Evolutionary conservation across 2,113 vertebrate genomes (phyloP).

Genomic region (Pluvialis apricaria): DNA sequence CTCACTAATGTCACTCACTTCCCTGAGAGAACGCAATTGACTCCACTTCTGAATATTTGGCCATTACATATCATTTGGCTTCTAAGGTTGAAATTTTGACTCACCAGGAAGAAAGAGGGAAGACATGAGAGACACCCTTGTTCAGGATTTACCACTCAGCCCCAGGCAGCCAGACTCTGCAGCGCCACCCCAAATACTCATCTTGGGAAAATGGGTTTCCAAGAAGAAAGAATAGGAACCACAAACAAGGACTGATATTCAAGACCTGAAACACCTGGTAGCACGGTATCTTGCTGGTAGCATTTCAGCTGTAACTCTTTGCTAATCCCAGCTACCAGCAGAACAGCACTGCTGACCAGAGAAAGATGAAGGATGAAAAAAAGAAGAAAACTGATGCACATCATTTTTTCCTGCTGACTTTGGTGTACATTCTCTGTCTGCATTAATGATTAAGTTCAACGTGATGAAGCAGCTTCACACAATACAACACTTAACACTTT

Average conservation of each 20-base stretch:
- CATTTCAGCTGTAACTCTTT: neutral
- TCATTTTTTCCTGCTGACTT: neutral
- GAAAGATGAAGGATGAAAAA: neutral
- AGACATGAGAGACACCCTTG: neutral
- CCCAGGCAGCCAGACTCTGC: neutral
- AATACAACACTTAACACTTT: neutral
- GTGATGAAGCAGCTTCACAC: neutral
- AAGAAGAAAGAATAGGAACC: neutral
- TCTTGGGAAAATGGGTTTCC: neutral
- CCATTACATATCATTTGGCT: neutral
- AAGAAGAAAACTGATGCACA: neutral
- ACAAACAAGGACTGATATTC: neutral
- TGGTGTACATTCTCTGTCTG: neutral
- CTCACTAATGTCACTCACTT: too few species aligned
- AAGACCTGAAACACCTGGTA: neutral
- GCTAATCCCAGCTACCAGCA: neutral
- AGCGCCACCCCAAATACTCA: neutral
- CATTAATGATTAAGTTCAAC: neutral
- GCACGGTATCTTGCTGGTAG: neutral
- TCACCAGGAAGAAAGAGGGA: neutral
- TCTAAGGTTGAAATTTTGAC: neutral
- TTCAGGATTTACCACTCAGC: neutral
- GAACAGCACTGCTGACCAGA: neutral
- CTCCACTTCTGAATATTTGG: neutral
- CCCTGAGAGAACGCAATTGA: accelerated